These are phyloP conservation scores for Cheilosia urbana DNA, from an alignment of 2,888 invertebrate species.

Conservation along the genomic window DNA sequence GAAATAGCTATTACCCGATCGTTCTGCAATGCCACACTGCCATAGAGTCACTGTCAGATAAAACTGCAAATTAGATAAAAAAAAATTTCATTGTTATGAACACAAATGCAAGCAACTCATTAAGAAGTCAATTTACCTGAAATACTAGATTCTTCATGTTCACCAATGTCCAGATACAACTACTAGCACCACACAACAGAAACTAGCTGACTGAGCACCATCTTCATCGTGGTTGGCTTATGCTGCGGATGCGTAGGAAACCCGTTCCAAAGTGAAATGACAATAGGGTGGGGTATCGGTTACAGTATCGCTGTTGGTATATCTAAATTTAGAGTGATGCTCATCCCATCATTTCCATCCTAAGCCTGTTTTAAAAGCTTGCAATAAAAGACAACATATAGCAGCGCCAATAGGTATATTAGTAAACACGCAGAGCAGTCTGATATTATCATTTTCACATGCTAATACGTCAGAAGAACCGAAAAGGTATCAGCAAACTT, in stretches of 20 bases:
- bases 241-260: constrained; percentile 14
- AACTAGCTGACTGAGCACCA: not conserved
- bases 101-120: constrained; percentile 6
- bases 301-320: not conserved
- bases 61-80: constrained; percentile 36
- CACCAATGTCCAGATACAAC: not conserved
- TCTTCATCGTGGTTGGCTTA: not conserved
- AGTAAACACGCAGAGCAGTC: too few species aligned
- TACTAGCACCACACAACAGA: constrained; percentile 17
- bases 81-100: not conserved
- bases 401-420: too few species aligned
- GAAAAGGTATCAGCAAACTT: too few species aligned
- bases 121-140: constrained; percentile 46
- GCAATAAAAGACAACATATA: too few species aligned
- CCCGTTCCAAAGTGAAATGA: constrained; percentile 26
- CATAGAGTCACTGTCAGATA: constrained; percentile 15
- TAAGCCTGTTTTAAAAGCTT: too few species aligned
- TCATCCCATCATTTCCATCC: too few species aligned
- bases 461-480: too few species aligned
- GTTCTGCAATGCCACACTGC: constrained; percentile 16
- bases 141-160: constrained; percentile 45
- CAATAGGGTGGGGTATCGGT: constrained; percentile 40
- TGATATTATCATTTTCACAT: too few species aligned
- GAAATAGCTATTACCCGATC: constrained; percentile 34
- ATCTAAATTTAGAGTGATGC: too few species aligned